Conservation (phyloP, 1,140 invertebrate genomes). For the Bilobella aurantiaca region DNA sequence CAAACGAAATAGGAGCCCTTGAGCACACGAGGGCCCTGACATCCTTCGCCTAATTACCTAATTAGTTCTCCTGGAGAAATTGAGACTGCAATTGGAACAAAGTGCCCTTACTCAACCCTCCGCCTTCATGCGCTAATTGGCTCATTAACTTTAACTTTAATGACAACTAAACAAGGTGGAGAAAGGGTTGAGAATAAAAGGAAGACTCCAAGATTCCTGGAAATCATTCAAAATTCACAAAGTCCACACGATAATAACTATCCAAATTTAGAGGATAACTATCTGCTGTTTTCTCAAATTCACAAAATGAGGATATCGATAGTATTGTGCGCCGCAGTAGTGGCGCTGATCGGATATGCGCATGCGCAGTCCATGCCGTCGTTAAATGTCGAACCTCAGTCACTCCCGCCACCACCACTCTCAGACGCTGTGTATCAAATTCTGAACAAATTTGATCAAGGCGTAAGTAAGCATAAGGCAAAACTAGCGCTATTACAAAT, state of each 20-base stretch:
- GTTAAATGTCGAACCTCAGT: neutral
- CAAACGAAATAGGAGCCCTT: neutral
- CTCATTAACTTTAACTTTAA: neutral
- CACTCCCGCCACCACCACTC: neutral
- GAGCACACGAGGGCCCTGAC: neutral
- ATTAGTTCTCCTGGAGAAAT: neutral
- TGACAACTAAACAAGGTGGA: neutral
- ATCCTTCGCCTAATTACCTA: neutral
- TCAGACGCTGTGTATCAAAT: neutral
- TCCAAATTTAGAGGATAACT: no score
- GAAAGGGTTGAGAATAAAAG: neutral
- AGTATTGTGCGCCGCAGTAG: neutral
- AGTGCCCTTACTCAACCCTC: neutral
- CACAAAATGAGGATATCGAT: no score
- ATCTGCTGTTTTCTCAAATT: no score
- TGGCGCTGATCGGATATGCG: neutral
- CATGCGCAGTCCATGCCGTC: neutral
- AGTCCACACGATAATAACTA: no score
- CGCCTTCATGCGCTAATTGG: neutral
- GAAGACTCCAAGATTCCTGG: neutral
- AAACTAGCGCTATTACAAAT: no score
- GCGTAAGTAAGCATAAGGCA: no score
- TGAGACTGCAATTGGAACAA: neutral
- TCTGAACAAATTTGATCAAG: neutral
- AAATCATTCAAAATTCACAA: no score